Percentiles rank a stretch among this genome's conserved stretches.
These are phyloP conservation scores for Uropetala carovei DNA, from an alignment of 2,888 invertebrate genomes.

Conservation along the genomic window DNA sequence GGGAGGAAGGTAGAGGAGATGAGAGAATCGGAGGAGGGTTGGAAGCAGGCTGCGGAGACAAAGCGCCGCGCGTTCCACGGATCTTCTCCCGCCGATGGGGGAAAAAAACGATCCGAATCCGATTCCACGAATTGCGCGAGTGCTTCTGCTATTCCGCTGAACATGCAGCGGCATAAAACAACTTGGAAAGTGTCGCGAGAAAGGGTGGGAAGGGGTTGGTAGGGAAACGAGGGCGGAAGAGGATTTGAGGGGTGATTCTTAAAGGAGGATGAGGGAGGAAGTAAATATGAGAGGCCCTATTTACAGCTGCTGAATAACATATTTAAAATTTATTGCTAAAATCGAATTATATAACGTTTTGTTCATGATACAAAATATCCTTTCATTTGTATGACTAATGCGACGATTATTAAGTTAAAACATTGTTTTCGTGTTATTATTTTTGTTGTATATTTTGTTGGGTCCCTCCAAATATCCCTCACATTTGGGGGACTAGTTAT, in stretches of 20 bases:
- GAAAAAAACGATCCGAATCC: slow-evolving; percentile 26
- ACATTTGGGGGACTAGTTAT: too few relatives aligned
- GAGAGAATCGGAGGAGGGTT: not conserved
- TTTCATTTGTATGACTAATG: too few relatives aligned
- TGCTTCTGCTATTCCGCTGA: not conserved
- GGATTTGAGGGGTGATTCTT: not conserved
- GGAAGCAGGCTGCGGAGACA: not conserved
- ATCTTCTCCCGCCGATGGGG: not conserved
- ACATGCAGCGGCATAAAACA: slow-evolving; percentile 18
- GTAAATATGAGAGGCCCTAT: not conserved
- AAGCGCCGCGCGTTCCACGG: not conserved
- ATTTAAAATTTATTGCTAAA: too few relatives aligned
- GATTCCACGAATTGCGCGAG: slow-evolving; percentile 14
- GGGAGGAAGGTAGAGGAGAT: not conserved
- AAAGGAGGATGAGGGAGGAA: not conserved
- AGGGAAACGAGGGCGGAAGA: not conserved
- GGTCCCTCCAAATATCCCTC: too few relatives aligned
- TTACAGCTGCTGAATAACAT: too few relatives aligned
- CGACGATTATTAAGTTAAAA: too few relatives aligned
- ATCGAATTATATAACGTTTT: too few relatives aligned
- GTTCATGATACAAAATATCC: too few relatives aligned
- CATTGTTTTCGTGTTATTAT: too few relatives aligned
- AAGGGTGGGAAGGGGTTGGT: not conserved
- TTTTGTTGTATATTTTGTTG: too few relatives aligned
- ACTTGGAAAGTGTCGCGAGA: not conserved